Conservation (phyloP, 2,888 invertebrate genomes). For the Drosophila nr. perissopoda region DNA sequence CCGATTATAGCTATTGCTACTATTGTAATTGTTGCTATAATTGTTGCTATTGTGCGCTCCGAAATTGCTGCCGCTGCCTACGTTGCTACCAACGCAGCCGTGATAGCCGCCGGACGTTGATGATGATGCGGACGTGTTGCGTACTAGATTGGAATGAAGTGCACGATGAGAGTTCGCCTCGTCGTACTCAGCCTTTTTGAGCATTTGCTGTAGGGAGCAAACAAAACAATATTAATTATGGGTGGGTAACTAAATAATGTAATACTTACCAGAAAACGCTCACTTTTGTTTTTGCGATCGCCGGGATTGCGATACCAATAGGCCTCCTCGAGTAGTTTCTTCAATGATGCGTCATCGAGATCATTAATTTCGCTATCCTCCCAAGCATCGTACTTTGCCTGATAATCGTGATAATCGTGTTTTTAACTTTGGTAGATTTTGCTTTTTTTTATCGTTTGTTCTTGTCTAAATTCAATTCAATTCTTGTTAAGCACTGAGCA, state of each 20-base stretch:
- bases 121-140: constrained; percentile 74
- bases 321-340: constrained; percentile 92
- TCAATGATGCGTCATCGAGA: constrained; percentile 91
- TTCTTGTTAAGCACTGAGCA: constrained; percentile 1
- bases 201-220: constrained; percentile 87
- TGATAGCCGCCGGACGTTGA: constrained; percentile 75
- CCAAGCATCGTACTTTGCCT: constrained; percentile 78
- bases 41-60: constrained; percentile 34
- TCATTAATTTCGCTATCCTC: constrained; percentile 86
- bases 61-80: constrained; percentile 33
- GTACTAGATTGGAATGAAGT: constrained; percentile 81
- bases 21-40: constrained; percentile 28
- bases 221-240: neutral
- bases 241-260: neutral
- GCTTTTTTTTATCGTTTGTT: neutral
- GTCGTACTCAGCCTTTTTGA: constrained; percentile 91
- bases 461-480: neutral
- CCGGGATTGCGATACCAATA: constrained; percentile 93
- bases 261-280: constrained; percentile 90
- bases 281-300: constrained; percentile 93
- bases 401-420: constrained; percentile 12
- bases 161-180: constrained; percentile 85
- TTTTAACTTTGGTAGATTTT: neutral
- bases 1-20: constrained; percentile 72
- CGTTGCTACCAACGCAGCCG: constrained; percentile 42